These are phyloP conservation scores for Plusia festucae DNA, from an alignment of 2,888 invertebrate genomes.

Conservation along the genomic window DNA sequence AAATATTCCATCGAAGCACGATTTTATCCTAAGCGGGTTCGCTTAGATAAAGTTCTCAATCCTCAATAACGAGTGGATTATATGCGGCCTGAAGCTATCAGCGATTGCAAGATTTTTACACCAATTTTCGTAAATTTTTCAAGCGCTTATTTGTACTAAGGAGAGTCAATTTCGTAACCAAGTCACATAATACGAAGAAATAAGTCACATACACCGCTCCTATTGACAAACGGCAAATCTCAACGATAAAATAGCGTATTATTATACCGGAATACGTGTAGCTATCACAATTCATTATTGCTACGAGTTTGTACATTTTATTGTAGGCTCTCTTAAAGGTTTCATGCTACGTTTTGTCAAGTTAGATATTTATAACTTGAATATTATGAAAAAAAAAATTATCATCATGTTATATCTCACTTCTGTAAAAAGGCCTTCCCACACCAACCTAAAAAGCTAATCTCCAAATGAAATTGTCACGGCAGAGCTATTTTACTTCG, in stretches of 20 bases:
- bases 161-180: constrained; percentile 49
- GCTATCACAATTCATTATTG: constrained; percentile 36
- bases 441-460: no score
- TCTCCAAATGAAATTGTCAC: no score
- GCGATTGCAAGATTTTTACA: constrained; percentile 24
- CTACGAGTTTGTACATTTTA: constrained; percentile 10
- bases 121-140: constrained; percentile 36
- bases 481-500: no score
- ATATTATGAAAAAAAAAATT: no score
- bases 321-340: constrained; percentile 12
- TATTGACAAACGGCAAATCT: constrained; percentile 59
- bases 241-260: constrained; percentile 61
- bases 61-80: constrained; percentile 41
- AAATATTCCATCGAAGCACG: constrained; percentile 34
- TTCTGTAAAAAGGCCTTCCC: no score
- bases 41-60: constrained; percentile 37
- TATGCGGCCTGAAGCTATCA: constrained; percentile 10
- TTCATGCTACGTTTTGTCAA: neutral
- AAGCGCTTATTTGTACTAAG: constrained; percentile 28
- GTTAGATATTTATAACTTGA: no score
- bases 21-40: constrained; percentile 22
- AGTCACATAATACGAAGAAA: constrained; percentile 57
- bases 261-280: constrained; percentile 47
- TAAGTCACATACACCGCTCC: constrained; percentile 55
- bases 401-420: no score